A percentile compares a stretch with the other conserved stretches of the same genome.
phyloP scores from a whole-genome alignment of 2,888 invertebrate species.

The Eupsilia transversa region DNA sequence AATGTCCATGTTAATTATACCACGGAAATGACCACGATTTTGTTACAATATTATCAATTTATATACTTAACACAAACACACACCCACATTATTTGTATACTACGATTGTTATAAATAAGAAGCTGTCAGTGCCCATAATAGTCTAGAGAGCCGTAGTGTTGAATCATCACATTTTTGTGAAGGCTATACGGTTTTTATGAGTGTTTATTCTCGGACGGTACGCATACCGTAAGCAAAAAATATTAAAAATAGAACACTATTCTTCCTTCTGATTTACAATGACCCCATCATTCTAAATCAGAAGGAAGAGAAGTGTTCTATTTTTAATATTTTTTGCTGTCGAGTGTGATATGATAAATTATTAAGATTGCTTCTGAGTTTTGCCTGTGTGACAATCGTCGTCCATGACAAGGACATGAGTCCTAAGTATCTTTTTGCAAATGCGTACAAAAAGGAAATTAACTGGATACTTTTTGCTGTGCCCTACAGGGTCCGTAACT shows the following conservation, averaged over 20 bases:
- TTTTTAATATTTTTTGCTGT: not conserved
- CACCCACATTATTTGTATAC: conserved; percentile 19
- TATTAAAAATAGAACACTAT: no score
- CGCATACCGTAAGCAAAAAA: no score
- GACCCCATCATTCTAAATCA: conserved; percentile 17
- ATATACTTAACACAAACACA: not conserved
- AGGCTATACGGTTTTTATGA: conserved; percentile 53
- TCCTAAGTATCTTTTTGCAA: not conserved
- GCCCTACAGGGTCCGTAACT: no score
- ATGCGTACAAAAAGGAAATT: not conserved
- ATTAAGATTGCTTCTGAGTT: not conserved
- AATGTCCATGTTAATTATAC: not conserved
- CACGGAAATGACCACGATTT: not conserved
- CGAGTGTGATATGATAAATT: no score
- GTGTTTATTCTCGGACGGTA: conserved; percentile 5
- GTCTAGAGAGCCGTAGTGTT: conserved; percentile 48
- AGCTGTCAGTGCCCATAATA: conserved; percentile 57
- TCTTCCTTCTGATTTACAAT: no score
- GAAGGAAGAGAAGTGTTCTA: not conserved
- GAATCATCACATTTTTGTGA: conserved; percentile 69
- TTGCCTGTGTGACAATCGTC: no score
- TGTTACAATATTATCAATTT: conserved; percentile 9
- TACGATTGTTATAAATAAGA: conserved; percentile 45
- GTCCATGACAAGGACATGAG: no score
- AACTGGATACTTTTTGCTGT: no score